phyloP scores from a whole-genome alignment of 2,113 vertebrate genomes.

The Cardinalis cardinalis region DNA sequence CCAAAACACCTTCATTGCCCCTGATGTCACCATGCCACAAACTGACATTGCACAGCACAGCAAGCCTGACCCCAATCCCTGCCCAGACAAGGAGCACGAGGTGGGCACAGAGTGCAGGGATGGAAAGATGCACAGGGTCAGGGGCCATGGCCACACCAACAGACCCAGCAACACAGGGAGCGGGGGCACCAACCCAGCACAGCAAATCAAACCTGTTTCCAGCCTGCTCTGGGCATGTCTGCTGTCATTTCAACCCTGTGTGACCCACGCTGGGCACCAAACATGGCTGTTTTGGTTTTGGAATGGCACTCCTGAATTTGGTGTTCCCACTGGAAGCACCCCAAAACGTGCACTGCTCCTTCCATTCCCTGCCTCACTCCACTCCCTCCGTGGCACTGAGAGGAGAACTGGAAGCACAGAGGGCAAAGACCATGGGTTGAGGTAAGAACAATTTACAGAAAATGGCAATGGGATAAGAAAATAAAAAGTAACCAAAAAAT shows the following conservation, averaged over 20 bases:
- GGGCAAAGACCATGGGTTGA: background rate
- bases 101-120: background rate
- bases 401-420: background rate
- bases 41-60: background rate
- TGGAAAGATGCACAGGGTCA: no score
- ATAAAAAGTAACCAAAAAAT: background rate
- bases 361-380: background rate
- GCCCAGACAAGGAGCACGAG: background rate
- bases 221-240: background rate
- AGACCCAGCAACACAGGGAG: background rate
- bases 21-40: background rate
- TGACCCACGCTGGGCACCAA: rapidly evolving
- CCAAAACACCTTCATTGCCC: background rate
- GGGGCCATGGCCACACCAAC: background rate
- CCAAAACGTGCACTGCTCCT: rapidly evolving
- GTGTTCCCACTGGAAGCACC: background rate
- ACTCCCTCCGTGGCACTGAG: no score
- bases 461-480: background rate
- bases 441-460: background rate
- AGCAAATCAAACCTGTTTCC: background rate
- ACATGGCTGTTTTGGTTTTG: rapidly evolving
- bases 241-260: background rate
- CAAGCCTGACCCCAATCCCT: background rate
- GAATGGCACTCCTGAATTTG: background rate
- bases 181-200: background rate